phyloP scores from a whole-genome alignment of 2,888 invertebrate species.

The Temnothorax unifasciatus region DNA sequence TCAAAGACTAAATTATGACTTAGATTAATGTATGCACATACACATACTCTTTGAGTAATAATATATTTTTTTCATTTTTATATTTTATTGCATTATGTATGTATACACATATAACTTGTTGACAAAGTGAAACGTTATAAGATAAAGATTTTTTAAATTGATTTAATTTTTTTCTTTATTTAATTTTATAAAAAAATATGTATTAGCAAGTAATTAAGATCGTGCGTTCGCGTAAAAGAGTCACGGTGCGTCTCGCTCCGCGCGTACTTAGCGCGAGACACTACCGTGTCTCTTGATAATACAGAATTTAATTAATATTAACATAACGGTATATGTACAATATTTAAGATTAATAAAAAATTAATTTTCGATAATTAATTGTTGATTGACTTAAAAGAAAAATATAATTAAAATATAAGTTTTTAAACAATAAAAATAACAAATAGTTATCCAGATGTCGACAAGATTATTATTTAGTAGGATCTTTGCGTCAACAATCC shows the following conservation, averaged over 20 bases:
- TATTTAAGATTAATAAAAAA: conserved; percentile 4
- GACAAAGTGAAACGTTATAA: neutral
- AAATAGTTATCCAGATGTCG: neutral
- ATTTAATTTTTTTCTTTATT: neutral
- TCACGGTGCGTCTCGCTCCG: no score
- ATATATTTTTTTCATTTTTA: neutral
- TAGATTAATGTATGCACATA: conserved; percentile 11
- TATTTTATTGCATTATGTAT: neutral
- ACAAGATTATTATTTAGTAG: neutral
- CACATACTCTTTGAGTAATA: neutral
- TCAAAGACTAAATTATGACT: neutral
- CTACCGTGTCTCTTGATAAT: neutral
- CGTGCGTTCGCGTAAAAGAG: no score
- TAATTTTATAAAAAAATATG: conserved; percentile 7
- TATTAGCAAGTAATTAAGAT: neutral
- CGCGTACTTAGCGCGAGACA: no score
- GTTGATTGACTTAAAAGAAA: neutral
- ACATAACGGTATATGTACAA: neutral
- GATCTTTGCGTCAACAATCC: neutral
- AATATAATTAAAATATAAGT: neutral
- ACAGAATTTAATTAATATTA: conserved; percentile 14
- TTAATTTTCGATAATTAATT: neutral
- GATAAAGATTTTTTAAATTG: neutral
- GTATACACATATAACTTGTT: neutral
- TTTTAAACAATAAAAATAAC: neutral